Percentiles rank a stretch among this genome's conserved stretches.
phyloP scores from a whole-genome alignment of 2,797 vertebrate genomes.

The Capromys pilorides region DNA sequence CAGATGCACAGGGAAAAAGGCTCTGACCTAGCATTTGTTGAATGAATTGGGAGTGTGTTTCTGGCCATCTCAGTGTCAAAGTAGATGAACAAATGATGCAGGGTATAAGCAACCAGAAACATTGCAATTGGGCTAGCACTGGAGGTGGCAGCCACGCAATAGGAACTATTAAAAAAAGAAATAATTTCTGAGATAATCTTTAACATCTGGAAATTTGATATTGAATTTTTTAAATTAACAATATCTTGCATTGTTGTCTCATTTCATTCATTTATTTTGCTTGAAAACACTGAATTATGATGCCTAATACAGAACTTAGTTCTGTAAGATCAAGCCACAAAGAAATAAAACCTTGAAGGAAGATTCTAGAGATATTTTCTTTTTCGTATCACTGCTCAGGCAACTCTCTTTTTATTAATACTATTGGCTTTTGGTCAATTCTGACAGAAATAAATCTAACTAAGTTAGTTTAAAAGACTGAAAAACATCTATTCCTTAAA shows the following conservation, averaged over 20 bases:
- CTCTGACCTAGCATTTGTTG: neutral
- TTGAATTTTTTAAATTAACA: neutral
- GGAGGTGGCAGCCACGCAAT: neutral
- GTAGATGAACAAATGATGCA: constrained; percentile 67
- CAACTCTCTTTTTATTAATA: constrained; percentile 44
- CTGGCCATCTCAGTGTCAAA: constrained; percentile 3
- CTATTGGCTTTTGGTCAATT: constrained; percentile 73
- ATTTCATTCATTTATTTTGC: constrained; percentile 17
- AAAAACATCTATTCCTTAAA: constrained; percentile 83
- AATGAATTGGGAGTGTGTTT: neutral
- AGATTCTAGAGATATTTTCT: constrained; percentile 64
- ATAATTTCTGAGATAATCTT: neutral
- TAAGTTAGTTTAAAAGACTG: constrained; percentile 72
- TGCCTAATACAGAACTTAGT: constrained; percentile 15
- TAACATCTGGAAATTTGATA: constrained; percentile 25
- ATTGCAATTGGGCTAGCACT: neutral
- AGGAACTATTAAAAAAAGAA: constrained; percentile 25
- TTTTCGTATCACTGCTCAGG: constrained; percentile 48
- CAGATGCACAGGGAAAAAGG: neutral
- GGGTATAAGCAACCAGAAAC: constrained; percentile 69
- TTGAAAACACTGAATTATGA: constrained; percentile 34
- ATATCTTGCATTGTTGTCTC: neutral
- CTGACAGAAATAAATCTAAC: constrained; percentile 73
- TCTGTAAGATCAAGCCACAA: constrained; percentile 49
- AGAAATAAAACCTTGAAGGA: constrained; percentile 65